Percentiles rank a stretch among this genome's conserved stretches.
phyloP scores from a whole-genome alignment of 2,888 invertebrate species.

The Dione vanillae region DNA sequence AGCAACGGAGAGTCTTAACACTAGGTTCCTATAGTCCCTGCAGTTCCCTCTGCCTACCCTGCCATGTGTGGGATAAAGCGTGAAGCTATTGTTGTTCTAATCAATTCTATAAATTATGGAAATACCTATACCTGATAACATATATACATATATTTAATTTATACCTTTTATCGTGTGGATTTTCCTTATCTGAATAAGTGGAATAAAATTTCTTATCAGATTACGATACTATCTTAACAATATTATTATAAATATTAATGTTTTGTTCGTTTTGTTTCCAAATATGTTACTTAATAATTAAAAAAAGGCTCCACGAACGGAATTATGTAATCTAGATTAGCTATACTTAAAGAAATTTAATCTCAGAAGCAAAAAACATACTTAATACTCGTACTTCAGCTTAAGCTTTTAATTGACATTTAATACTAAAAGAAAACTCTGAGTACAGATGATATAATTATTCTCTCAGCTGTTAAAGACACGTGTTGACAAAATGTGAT shows the following conservation, averaged over 20 bases:
- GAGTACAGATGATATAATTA: neutral
- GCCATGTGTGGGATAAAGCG: too few species aligned
- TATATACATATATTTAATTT: neutral
- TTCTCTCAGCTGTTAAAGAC: neutral
- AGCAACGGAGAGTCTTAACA: too few species aligned
- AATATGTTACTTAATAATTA: neutral
- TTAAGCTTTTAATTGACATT: neutral
- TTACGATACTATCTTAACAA: constrained; percentile 12
- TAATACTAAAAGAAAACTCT: neutral
- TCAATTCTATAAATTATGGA: neutral
- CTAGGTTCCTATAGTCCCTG: too few species aligned
- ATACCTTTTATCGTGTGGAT: neutral
- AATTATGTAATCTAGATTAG: too few species aligned
- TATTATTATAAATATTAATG: constrained; percentile 1
- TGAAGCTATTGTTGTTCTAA: too few species aligned
- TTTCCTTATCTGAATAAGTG: neutral
- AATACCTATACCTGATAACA: neutral
- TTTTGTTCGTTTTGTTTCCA: neutral
- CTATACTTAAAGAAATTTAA: too few species aligned
- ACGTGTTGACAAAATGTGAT: neutral
- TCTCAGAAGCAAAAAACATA: too few species aligned
- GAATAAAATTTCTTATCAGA: constrained; percentile 1
- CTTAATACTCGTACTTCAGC: too few species aligned
- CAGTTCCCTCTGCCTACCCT: too few species aligned
- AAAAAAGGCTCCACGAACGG: too few species aligned